phyloP scores from a whole-genome alignment of 64 coral and sea anemone genomes.

The Stichodactyla mertensii region DNA sequence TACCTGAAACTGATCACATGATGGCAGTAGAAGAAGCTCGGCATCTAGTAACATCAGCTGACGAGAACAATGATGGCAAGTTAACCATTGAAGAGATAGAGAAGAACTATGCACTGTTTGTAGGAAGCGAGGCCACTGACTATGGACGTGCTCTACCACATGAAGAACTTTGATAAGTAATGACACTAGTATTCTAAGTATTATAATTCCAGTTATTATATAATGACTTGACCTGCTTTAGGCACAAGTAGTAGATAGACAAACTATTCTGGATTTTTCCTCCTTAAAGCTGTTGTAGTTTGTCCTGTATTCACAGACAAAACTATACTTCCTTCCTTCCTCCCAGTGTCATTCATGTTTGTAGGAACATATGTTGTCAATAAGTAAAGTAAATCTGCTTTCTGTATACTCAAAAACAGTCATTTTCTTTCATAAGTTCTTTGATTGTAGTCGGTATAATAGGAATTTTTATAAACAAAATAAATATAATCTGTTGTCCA shows the following conservation, averaged over 20 bases:
- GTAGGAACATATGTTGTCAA: too few relatives aligned
- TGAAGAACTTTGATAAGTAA: conserved; percentile 63
- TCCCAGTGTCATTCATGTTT: too few relatives aligned
- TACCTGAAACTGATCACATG: conserved; percentile 80
- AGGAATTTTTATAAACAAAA: neutral
- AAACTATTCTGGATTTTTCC: neutral
- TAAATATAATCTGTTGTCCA: neutral
- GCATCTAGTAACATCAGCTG: conserved; percentile 67
- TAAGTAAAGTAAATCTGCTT: too few relatives aligned
- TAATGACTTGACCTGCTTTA: neutral
- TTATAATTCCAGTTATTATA: conserved; percentile 5
- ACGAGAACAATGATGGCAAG: conserved; percentile 92
- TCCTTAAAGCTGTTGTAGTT: neutral
- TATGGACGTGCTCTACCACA: conserved; percentile 92
- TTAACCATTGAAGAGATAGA: conserved; percentile 74
- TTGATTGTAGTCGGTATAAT: neutral
- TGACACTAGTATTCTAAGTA: neutral
- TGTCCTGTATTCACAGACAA: neutral
- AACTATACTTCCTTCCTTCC: neutral
- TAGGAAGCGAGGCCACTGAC: conserved; percentile 95
- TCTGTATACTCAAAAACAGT: neutral
- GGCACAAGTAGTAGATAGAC: neutral
- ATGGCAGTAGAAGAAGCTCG: conserved; percentile 88
- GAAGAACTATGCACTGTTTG: conserved; percentile 83
- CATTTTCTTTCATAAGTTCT: neutral